Base-by-base conservation (phyloP, 2,888 invertebrate genomes). In the Lasioglossum malachurum region DNA sequence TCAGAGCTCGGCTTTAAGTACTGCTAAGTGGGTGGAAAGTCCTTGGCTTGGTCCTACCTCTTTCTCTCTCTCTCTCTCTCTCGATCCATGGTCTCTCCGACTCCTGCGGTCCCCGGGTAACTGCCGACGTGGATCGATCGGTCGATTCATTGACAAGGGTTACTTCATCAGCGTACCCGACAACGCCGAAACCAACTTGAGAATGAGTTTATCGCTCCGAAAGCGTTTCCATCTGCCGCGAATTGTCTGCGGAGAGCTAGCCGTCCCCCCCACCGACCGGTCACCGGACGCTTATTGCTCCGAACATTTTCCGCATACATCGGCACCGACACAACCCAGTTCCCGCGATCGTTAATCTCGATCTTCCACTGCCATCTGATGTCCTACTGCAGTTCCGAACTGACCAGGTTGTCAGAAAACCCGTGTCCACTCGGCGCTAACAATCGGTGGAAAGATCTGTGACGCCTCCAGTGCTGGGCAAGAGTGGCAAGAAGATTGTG, bases 21-120 rank as follows among this genome's bases (percentile, higher is more conserved):
- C 78, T 8, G 38, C 27, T 72, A 86, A 86, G 85, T 81, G 76
- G 76, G 38, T 76, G 82, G 60, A 77, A 86, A 74, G 57, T 57
- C 76, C 82, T 76, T 78, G 53, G 69, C 64, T n/a, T 38, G 41
- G 80, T 69, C 71, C 67, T 23, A 16, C 19, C 5, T 49, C 49
- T 19, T 5, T 49, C 49, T 23, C 23, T 49, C 8, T 19, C 49
- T 23, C 23, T 49, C 8, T 19, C 8, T 23, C 46, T 16, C 46
- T 46, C 14, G 19, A 49, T 49, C 49, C 19, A 72, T 27, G 19
- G 72, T 2, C 31, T 44, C 31, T 38, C 57, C 19, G 67, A 71
- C 49, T 80, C 69, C 23, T 19, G 64, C 10, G 72, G 49, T 73
- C 31, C 31, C 38, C 7, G 23, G 19, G 31, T 35, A 67, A 72